Evolutionary conservation across 2,113 vertebrate genomes (phyloP).

Genomic region (Dendropsophus ebraccatus): DNA sequence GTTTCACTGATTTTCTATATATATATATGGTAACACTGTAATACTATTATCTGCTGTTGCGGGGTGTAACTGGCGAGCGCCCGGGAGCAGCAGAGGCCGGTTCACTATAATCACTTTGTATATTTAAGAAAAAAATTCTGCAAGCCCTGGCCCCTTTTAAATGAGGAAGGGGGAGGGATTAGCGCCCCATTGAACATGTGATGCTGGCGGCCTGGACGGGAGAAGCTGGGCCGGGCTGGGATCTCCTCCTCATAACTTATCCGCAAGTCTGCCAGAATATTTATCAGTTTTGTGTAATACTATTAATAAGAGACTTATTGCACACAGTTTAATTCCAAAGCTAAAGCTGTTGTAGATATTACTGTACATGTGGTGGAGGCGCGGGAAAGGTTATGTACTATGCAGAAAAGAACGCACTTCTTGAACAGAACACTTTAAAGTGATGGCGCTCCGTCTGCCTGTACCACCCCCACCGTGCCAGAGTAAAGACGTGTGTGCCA

Average conservation of each 20-base stretch:
- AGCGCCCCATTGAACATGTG: background rate
- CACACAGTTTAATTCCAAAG: slow-evolving; percentile 47
- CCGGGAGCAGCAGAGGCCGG: background rate
- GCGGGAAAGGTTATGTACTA: background rate
- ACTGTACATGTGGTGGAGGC: background rate
- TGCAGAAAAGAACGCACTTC: background rate
- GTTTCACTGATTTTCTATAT: slow-evolving; percentile 23
- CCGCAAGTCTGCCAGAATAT: slow-evolving; percentile 54
- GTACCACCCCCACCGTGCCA: background rate
- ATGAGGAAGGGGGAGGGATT: background rate
- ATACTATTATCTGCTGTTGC: background rate
- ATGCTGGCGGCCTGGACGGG: background rate
- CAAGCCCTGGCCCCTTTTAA: background rate
- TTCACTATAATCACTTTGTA: background rate
- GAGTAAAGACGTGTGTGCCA: no score
- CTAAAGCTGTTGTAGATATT: slow-evolving; percentile 6
- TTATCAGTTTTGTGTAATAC: slow-evolving; percentile 58
- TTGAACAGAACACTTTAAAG: background rate
- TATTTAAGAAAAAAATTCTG: background rate
- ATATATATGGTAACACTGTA: slow-evolving; percentile 21
- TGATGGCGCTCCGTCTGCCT: no score
- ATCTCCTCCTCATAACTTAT: slow-evolving; percentile 40
- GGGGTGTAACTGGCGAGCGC: background rate
- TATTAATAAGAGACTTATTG: slow-evolving; percentile 42
- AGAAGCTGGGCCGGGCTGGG: background rate